These are phyloP conservation scores for Phyllotreta cruciferae DNA, from an alignment of 2,888 invertebrate species.

Conservation along the genomic window DNA sequence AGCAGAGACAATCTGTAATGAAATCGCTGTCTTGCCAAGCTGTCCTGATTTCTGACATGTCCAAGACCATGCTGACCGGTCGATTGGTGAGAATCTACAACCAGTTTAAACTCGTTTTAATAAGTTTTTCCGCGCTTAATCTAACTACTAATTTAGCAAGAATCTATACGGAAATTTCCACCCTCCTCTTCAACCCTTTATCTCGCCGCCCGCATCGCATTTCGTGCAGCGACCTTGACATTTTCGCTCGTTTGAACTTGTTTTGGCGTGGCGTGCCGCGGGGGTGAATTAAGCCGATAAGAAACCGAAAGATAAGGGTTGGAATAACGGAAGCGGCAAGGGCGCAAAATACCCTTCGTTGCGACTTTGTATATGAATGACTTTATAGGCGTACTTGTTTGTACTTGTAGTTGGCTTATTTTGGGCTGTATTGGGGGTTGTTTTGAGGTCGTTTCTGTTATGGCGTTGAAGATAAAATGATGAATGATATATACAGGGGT, in stretches of 20 bases:
- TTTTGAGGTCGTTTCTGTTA: too few relatives aligned
- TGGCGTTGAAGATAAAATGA: too few relatives aligned
- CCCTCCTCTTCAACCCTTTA: background rate
- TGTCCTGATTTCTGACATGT: constrained; percentile 73
- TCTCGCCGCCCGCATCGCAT: background rate
- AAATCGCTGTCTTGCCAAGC: constrained; percentile 84
- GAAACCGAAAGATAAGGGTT: background rate
- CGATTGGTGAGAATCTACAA: constrained; percentile 69
- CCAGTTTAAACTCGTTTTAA: background rate
- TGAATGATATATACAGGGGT: too few relatives aligned
- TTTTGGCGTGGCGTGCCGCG: too few relatives aligned
- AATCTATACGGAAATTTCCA: too few relatives aligned
- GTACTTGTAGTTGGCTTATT: background rate
- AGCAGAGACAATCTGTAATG: constrained; percentile 80
- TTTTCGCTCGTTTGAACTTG: too few relatives aligned
- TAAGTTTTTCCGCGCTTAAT: too few relatives aligned
- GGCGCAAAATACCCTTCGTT: background rate
- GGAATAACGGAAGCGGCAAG: background rate
- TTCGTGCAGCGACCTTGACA: too few relatives aligned
- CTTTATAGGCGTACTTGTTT: too few relatives aligned
- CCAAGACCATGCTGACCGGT: constrained; percentile 75
- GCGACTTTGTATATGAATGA: background rate
- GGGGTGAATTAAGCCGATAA: too few relatives aligned
- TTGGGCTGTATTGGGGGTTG: too few relatives aligned
- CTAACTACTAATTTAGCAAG: too few relatives aligned